These are phyloP conservation scores for Cybosia mesomella DNA, from an alignment of 2,888 invertebrate genomes.

Conservation along the genomic window DNA sequence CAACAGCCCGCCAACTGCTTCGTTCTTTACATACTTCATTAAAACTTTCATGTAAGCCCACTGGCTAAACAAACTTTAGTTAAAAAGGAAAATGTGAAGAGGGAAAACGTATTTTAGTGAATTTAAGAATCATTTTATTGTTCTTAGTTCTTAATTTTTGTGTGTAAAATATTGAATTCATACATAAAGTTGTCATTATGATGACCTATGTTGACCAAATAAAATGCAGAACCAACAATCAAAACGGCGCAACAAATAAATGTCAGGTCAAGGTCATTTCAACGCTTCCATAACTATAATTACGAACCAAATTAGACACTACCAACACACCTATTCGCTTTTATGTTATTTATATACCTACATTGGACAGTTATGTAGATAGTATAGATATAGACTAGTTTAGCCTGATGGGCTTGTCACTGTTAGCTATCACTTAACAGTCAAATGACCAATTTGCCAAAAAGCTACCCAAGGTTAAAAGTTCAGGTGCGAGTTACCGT, in stretches of 20 bases:
- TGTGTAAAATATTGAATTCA: neutral
- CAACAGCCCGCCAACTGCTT: too few species aligned
- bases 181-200: neutral
- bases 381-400: slow-evolving; percentile 31
- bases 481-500: slow-evolving; percentile 40
- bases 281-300: slow-evolving; percentile 6
- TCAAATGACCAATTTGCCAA: slow-evolving; percentile 70
- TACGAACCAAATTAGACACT: slow-evolving; percentile 1
- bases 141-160: too few species aligned
- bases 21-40: too few species aligned
- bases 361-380: slow-evolving; percentile 8
- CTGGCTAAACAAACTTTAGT: too few species aligned
- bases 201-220: neutral
- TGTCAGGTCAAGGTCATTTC: too few species aligned
- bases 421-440: slow-evolving; percentile 51
- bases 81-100: too few species aligned
- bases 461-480: slow-evolving; percentile 70
- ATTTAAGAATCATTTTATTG: too few species aligned
- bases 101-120: too few species aligned
- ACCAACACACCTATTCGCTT: slow-evolving; percentile 7
- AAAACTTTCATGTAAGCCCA: too few species aligned
- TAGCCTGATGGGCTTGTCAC: slow-evolving; percentile 50
- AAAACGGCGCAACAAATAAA: neutral
- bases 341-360: slow-evolving; percentile 5
- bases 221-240: neutral